Evolutionary conservation across 2,888 invertebrate genomes (phyloP).

Genomic region (Drosophila melanosoma): DNA sequence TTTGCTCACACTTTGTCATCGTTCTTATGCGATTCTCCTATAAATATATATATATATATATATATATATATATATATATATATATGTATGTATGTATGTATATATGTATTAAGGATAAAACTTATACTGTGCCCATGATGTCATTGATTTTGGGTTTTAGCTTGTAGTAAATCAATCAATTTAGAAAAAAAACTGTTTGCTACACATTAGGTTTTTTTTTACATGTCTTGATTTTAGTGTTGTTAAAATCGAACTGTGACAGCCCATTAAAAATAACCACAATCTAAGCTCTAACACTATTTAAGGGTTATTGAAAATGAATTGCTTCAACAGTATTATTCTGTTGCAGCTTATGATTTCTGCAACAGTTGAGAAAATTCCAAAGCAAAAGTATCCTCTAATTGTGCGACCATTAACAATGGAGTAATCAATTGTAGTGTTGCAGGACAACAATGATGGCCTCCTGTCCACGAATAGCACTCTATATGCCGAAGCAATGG

Average conservation of each 20-base stretch:
- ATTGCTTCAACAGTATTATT: neutral
- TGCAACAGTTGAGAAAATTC: neutral
- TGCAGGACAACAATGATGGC: neutral
- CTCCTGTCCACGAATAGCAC: conserved; percentile 2
- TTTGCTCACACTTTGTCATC: neutral
- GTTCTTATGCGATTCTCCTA: neutral
- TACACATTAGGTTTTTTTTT: neutral
- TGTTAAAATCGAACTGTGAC: neutral
- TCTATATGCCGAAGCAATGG: conserved; percentile 8
- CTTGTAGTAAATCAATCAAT: neutral
- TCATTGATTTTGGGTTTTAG: neutral
- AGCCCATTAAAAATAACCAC: neutral
- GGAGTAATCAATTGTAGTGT: neutral
- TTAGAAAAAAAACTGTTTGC: neutral
- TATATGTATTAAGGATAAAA: too few species aligned
- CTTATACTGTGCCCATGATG: neutral
- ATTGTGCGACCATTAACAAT: neutral
- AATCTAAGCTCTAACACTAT: neutral
- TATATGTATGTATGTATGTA: too few species aligned
- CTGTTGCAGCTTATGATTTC: neutral
- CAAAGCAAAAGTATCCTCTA: neutral
- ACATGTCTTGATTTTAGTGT: neutral
- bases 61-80: too few species aligned
- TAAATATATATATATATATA: too few species aligned
- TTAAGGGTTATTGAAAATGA: neutral